Percentiles rank a stretch among this genome's conserved stretches.
Evolutionary conservation across 2,888 invertebrate species (phyloP).

Genomic region (Clitarchus hookeri): DNA sequence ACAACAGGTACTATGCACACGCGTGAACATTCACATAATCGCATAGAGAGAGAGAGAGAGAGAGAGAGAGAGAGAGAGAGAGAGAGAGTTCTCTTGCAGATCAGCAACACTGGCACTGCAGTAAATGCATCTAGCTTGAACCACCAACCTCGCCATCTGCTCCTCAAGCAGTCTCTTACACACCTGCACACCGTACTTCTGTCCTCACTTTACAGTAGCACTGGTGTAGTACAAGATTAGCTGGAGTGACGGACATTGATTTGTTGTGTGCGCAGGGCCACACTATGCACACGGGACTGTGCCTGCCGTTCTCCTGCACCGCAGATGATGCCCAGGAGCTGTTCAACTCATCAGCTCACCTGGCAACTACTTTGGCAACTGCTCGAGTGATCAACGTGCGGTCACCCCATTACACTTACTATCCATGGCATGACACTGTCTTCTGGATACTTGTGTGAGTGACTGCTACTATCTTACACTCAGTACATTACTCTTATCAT

Average conservation of each 20-base stretch:
- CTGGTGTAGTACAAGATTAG: background rate
- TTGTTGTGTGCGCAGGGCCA: conserved; percentile 60
- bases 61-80: too few relatives aligned
- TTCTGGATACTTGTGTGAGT: conserved; percentile 73
- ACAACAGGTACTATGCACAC: too few relatives aligned
- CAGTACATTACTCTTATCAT: conserved; percentile 25
- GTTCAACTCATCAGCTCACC: conserved; percentile 51
- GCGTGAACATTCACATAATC: too few relatives aligned
- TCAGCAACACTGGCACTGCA: too few relatives aligned
- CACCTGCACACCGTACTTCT: too few relatives aligned
- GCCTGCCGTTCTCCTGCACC: conserved; percentile 72
- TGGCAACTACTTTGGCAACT: conserved; percentile 36
- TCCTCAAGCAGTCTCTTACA: too few relatives aligned
- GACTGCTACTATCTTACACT: background rate
- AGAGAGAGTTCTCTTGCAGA: too few relatives aligned
- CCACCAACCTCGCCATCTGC: too few relatives aligned
- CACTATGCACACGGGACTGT: conserved; percentile 74
- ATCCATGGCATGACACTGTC: conserved; percentile 69
- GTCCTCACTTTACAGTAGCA: background rate
- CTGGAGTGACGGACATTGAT: too few relatives aligned
- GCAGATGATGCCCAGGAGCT: conserved; percentile 65
- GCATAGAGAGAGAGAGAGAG: too few relatives aligned
- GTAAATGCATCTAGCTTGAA: too few relatives aligned
- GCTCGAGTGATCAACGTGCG: conserved; percentile 65
- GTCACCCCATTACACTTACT: conserved; percentile 68